These are phyloP conservation scores for Drosophila merina DNA, from an alignment of 2,888 invertebrate species.

Conservation along the genomic window DNA sequence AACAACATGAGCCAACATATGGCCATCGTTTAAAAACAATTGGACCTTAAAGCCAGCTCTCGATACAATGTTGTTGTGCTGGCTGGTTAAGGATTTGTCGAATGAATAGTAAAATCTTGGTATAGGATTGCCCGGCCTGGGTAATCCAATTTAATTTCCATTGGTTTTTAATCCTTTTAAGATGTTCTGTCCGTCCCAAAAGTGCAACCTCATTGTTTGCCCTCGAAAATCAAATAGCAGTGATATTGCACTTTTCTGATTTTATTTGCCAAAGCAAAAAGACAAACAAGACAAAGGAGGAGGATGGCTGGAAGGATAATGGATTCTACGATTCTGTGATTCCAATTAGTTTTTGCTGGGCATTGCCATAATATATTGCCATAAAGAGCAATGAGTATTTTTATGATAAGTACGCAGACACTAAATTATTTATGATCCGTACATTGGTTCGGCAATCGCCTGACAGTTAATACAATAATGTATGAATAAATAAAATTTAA, in stretches of 20 bases:
- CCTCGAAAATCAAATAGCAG: conserved; percentile 64
- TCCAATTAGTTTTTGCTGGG: conserved; percentile 63
- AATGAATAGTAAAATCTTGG: conserved; percentile 30
- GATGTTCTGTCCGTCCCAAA: conserved; percentile 35
- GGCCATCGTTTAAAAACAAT: conserved; percentile 44
- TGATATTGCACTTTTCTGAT: conserved; percentile 68
- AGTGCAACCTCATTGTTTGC: conserved; percentile 66
- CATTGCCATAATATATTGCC: conserved; percentile 15
- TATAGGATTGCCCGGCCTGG: conserved; percentile 1
- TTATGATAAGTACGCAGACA: conserved; percentile 7
- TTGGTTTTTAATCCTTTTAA: conserved; percentile 47
- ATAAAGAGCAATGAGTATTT: conserved; percentile 31
- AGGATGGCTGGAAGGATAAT: background rate
- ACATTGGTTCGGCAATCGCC: conserved; percentile 42
- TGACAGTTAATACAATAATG: conserved; percentile 63
- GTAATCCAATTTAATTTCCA: conserved; percentile 41
- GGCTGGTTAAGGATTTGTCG: conserved; percentile 26
- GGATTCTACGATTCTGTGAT: conserved; percentile 42
- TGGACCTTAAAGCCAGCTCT: conserved; percentile 20
- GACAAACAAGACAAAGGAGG: conserved; percentile 32
- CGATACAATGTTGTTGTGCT: conserved; percentile 38
- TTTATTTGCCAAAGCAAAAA: conserved; percentile 56
- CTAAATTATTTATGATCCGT: background rate
- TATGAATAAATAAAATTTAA: conserved; percentile 76
- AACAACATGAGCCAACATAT: conserved; percentile 7